phyloP scores from a whole-genome alignment of 2,113 vertebrate species.

The Lichenostomus cassidix region DNA sequence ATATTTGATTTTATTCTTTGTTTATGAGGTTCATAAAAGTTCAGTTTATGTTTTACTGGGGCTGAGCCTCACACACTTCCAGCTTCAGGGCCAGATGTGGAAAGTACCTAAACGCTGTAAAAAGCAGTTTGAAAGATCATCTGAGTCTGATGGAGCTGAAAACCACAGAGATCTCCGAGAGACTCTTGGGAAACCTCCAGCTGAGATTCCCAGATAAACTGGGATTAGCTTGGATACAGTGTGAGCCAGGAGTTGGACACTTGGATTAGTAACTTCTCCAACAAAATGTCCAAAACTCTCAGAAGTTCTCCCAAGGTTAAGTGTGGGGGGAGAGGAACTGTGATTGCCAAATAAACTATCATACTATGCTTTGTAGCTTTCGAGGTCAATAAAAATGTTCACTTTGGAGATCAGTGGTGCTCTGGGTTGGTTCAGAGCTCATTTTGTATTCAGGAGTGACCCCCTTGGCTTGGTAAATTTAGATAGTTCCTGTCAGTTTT shows the following conservation, averaged over 20 bases:
- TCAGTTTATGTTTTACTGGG: constrained; percentile 46
- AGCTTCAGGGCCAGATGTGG: constrained; percentile 43
- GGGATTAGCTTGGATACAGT: neutral
- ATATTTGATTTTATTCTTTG: constrained; percentile 48
- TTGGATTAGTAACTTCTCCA: neutral
- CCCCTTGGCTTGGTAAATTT: neutral
- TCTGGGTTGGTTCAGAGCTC: neutral
- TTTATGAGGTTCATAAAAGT: constrained; percentile 54
- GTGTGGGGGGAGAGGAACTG: neutral
- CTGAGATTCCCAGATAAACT: constrained; percentile 50
- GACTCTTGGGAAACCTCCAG: constrained; percentile 31
- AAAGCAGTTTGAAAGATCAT: constrained; percentile 15
- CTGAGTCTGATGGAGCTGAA: neutral
- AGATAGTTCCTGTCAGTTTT: neutral
- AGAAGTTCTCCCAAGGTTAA: constrained; percentile 35
- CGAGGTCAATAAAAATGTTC: neutral
- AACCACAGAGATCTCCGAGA: constrained; percentile 4
- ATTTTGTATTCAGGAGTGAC: neutral
- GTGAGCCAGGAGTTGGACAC: neutral
- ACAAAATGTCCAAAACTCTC: neutral
- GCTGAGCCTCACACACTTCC: constrained; percentile 25
- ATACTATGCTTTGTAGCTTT: neutral
- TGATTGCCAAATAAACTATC: neutral
- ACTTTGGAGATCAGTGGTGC: neutral
- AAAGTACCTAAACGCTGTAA: constrained; percentile 60